A percentile compares a stretch with the other conserved stretches of the same genome.
These are phyloP conservation scores for Pediacus dermestoides DNA, from an alignment of 2,888 invertebrate genomes.

Conservation along the genomic window DNA sequence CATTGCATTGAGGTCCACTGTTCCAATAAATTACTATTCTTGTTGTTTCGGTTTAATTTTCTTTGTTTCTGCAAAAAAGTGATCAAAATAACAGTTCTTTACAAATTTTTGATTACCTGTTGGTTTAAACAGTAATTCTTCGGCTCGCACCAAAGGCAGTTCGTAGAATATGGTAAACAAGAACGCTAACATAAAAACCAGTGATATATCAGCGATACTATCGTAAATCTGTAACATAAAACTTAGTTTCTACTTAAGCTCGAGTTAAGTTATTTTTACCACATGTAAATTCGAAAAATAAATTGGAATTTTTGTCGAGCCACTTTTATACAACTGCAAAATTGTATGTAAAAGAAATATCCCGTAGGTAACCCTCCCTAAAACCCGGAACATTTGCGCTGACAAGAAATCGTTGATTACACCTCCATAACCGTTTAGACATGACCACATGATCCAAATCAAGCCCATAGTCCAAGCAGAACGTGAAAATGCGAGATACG, in stretches of 20 bases:
- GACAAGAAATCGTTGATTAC: constrained; percentile 37
- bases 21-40: too few relatives aligned
- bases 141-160: constrained; percentile 31
- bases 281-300: constrained; percentile 39
- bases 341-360: constrained; percentile 43
- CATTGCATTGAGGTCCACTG: too few relatives aligned
- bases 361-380: constrained; percentile 43
- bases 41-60: too few relatives aligned
- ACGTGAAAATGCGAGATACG: constrained; percentile 48
- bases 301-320: constrained; percentile 33
- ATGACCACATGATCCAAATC: constrained; percentile 54
- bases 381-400: constrained; percentile 36
- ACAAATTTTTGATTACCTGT: too few relatives aligned
- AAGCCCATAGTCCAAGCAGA: constrained; percentile 51
- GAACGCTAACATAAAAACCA: constrained; percentile 32
- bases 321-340: constrained; percentile 36
- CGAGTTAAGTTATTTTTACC: constrained; percentile 22
- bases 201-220: constrained; percentile 38
- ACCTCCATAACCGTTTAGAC: constrained; percentile 52
- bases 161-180: constrained; percentile 42
- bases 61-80: too few relatives aligned
- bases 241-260: not conserved
- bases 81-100: too few relatives aligned
- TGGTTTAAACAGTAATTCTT: constrained; percentile 17
- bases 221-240: constrained; percentile 34